phyloP scores from a whole-genome alignment of 1,140 invertebrate genomes.

The Drosophila sucinea region DNA sequence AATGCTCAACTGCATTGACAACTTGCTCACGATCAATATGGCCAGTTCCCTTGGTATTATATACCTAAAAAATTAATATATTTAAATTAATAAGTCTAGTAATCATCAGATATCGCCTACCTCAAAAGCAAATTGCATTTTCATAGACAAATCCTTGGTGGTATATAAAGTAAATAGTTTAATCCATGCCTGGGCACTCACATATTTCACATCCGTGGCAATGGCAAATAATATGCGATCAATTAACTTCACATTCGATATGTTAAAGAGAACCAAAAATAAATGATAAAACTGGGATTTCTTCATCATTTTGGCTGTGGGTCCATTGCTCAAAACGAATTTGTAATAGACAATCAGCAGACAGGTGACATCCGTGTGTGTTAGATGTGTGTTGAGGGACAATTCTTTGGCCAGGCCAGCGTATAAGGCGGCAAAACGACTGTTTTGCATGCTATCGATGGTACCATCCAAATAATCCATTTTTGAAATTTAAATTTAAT shows the following conservation, averaged over 20 bases:
- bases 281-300: conserved; percentile 44
- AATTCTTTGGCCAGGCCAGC: conserved; percentile 38
- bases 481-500: too few relatives aligned
- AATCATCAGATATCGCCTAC: conserved; percentile 1
- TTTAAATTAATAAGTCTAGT: background rate
- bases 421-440: conserved; percentile 36
- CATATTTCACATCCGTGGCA: conserved; percentile 29
- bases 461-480: conserved; percentile 49
- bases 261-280: conserved; percentile 42
- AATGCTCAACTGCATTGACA: conserved; percentile 36
- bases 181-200: conserved; percentile 39
- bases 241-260: conserved; percentile 36
- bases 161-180: conserved; percentile 36
- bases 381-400: conserved; percentile 16
- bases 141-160: conserved; percentile 30
- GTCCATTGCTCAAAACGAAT: conserved; percentile 44
- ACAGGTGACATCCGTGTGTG: conserved; percentile 38
- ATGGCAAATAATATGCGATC: conserved; percentile 39
- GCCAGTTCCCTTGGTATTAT: conserved; percentile 50
- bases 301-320: conserved; percentile 30
- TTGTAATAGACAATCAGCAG: conserved; percentile 52
- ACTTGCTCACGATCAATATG: conserved; percentile 50
- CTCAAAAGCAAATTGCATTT: conserved; percentile 51
- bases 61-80: conserved; percentile 36
- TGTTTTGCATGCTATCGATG: conserved; percentile 45